A percentile compares a stretch with the other conserved stretches of the same genome.
These are phyloP conservation scores for Anthonomus grandis DNA, from an alignment of 1,140 invertebrate genomes.

Conservation along the genomic window DNA sequence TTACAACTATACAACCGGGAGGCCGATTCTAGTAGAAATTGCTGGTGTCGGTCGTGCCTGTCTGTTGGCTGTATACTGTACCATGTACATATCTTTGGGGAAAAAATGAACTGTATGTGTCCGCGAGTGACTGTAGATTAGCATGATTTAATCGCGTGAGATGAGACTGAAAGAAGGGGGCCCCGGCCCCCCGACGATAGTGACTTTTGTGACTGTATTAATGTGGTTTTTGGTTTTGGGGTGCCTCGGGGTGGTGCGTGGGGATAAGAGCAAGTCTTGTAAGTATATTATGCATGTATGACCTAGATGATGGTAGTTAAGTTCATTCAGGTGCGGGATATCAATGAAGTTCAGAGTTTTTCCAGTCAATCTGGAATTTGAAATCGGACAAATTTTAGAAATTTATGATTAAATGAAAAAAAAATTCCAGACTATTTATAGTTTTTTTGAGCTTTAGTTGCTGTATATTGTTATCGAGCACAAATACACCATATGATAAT, in stretches of 20 bases:
- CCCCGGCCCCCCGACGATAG: slow-evolving; percentile 30
- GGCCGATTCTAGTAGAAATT: slow-evolving; percentile 14
- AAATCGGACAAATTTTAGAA: too few relatives aligned
- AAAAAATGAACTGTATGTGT: not conserved
- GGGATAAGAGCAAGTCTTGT: slow-evolving; percentile 44
- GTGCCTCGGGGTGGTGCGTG: slow-evolving; percentile 15
- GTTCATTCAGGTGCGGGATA: not conserved
- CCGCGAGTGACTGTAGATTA: not conserved
- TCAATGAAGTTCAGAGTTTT: too few relatives aligned
- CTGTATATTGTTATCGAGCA: not conserved
- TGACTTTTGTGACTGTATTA: slow-evolving; percentile 20
- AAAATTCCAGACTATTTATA: not conserved
- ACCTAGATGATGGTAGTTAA: not conserved
- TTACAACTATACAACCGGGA: slow-evolving; percentile 37
- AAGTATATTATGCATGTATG: slow-evolving; percentile 23
- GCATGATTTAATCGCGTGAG: slow-evolving; percentile 23
- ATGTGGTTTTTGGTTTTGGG: slow-evolving; percentile 20
- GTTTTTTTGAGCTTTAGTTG: not conserved
- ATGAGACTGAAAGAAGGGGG: slow-evolving; percentile 34
- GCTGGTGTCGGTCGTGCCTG: slow-evolving; percentile 27
- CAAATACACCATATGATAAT: not conserved
- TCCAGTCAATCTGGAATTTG: not conserved
- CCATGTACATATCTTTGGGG: too few relatives aligned
- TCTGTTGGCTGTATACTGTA: too few relatives aligned
- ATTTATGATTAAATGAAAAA: not conserved